Evolutionary conservation across 1,140 invertebrate genomes (phyloP), one percentile per base, ranked within the genome.

Genomic region (Schlechtendalia chinensis): DNA sequence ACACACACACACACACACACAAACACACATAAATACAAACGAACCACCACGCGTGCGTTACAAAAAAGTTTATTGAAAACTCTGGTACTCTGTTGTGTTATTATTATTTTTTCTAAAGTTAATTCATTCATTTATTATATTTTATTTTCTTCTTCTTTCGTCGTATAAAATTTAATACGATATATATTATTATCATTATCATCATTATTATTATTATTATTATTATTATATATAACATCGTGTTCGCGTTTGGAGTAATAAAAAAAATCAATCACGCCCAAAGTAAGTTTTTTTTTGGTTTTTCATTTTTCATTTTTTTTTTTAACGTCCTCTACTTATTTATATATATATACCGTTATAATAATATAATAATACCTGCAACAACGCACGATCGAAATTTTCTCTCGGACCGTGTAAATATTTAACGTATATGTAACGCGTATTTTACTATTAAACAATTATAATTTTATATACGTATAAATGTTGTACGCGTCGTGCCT

Each of bases 101-200:
- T 67, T n/a, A n/a, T n/a, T n/a, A 39, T 67, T 65, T 65, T 67
- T 67, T 67, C 22, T 50, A 11, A 50, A 69, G 45, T 69, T 69
- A 69, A 69, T 69, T 69, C 50, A 69, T 69, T 69, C 45, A 27
- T 69, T 24, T 69, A 69, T 50, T 69, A 69, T 39, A n/a, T 69
- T 69, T 69, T 69, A 1, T 47, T 69, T 69, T 69, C 2, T 47
- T 69, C 2, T 69, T 47, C 5, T 14, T 47, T 69, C 22, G n/a
- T 47, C 22, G 6, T 47, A 24, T 22, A 56, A 4, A 39, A 3
- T 16, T n/a, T 24, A 59, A 32, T n/a, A 22, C 39, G 19, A 22
- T 32, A 39, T 65, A n/a, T 39, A 65, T 45, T 54, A 54, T 19
- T 22, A 32, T 65, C 32, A 39, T 39, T 8, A 39, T 39, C 8